Evolutionary conservation across 2,888 invertebrate species (phyloP).

Genomic region (Rhaphigaster nebulosa): DNA sequence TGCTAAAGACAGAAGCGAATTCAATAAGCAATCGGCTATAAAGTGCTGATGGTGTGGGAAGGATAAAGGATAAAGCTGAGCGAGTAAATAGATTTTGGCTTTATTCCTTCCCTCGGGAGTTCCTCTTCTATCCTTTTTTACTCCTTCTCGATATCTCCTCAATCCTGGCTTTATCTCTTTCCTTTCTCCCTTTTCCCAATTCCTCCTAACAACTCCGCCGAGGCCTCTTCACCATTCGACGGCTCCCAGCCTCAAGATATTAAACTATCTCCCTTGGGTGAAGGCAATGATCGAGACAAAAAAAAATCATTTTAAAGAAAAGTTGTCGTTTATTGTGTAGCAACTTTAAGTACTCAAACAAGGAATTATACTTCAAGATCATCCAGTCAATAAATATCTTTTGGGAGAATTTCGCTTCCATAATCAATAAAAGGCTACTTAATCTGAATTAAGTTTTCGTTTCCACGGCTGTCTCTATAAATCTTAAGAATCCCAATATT

Average conservation of each 20-base stretch:
- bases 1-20: slow-evolving; percentile 19
- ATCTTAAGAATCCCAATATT: background rate
- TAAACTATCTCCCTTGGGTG: background rate
- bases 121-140: background rate
- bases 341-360: too few species aligned
- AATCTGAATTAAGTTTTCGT: background rate
- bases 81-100: background rate
- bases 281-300: background rate
- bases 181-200: background rate
- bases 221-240: background rate
- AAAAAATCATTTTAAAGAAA: background rate
- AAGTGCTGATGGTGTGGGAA: background rate
- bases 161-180: background rate
- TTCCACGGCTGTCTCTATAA: background rate
- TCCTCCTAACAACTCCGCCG: slow-evolving; percentile 5
- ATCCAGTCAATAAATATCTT: background rate
- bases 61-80: background rate
- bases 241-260: background rate
- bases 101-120: slow-evolving; percentile 4
- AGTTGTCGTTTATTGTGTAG: too few species aligned
- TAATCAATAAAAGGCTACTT: background rate
- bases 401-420: background rate
- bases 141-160: background rate
- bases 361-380: background rate
- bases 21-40: slow-evolving; percentile 26